Evolutionary conservation across 2,113 vertebrate genomes (phyloP).

Genomic region (Xenopus laevis): DNA sequence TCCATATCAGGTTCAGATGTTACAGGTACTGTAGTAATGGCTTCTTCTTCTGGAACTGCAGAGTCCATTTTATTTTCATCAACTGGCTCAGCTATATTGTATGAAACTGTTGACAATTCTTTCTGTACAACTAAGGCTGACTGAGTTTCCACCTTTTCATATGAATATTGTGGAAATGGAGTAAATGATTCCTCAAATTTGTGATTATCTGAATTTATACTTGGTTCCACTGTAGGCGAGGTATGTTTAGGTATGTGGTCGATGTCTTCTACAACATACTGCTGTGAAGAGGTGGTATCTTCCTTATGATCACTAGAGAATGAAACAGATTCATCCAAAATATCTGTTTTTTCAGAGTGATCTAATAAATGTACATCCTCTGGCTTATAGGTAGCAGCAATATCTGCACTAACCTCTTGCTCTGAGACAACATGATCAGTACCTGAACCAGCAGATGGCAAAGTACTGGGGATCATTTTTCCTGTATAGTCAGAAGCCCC

Average conservation of each 20-base stretch:
- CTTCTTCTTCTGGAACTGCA: slow-evolving; percentile 48
- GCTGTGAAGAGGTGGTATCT: background rate
- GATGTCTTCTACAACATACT: background rate
- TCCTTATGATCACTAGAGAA: slow-evolving; percentile 15
- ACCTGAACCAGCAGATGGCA: slow-evolving; percentile 29
- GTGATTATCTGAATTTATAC: slow-evolving; percentile 7
- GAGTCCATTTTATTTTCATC: slow-evolving; percentile 43
- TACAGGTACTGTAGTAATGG: slow-evolving; percentile 45
- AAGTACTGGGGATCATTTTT: slow-evolving; percentile 52
- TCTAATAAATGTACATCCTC: slow-evolving; percentile 43
- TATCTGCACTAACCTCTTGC: slow-evolving; percentile 63
- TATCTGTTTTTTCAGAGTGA: slow-evolving; percentile 37
- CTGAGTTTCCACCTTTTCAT: slow-evolving; percentile 45
- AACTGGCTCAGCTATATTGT: slow-evolving; percentile 45
- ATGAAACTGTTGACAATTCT: slow-evolving; percentile 48
- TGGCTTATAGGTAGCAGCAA: slow-evolving; percentile 61
- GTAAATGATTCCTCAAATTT: slow-evolving; percentile 50
- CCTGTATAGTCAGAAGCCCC: slow-evolving; percentile 54
- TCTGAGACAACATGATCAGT: slow-evolving; percentile 34
- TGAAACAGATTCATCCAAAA: slow-evolving; percentile 43
- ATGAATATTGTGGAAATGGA: slow-evolving; percentile 43
- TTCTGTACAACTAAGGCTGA: slow-evolving; percentile 35
- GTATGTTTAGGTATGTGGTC: background rate
- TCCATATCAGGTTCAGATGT: slow-evolving; percentile 57
- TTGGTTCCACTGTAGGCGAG: slow-evolving; percentile 14